A percentile compares a stretch with the other conserved stretches of the same genome.
phyloP scores from a whole-genome alignment of 1,140 invertebrate genomes.

The Phymorhynchus buccinoides region DNA sequence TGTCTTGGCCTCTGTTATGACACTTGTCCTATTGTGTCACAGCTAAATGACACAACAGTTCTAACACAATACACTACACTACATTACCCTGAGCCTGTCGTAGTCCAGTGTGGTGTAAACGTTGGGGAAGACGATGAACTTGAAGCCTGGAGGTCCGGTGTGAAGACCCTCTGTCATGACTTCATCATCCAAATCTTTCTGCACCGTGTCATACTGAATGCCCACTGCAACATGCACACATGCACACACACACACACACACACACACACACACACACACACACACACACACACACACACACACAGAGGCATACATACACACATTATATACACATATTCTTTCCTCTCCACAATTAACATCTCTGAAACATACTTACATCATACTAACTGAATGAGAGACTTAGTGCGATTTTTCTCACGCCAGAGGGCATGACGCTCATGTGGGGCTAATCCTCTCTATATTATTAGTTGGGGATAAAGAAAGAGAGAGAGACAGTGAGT shows the following conservation, averaged over 20 bases:
- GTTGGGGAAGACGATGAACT: constrained; percentile 69
- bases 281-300: too few species aligned
- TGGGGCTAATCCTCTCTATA: too few species aligned
- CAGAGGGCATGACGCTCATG: too few species aligned
- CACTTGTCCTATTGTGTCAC: too few species aligned
- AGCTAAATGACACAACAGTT: background rate
- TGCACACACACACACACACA: background rate
- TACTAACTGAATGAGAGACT: too few species aligned
- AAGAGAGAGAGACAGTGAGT: too few species aligned
- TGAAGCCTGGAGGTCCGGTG: constrained; percentile 66
- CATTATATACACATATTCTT: too few species aligned
- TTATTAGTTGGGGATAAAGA: too few species aligned
- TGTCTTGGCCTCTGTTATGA: too few species aligned
- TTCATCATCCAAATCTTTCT: constrained; percentile 54
- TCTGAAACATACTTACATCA: background rate
- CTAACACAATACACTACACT: background rate
- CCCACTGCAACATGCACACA: too few species aligned
- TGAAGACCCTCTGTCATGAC: constrained; percentile 64
- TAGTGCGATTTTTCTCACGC: too few species aligned
- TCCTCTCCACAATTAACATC: background rate
- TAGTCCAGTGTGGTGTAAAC: constrained; percentile 67
- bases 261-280: background rate
- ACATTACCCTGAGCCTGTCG: constrained; percentile 53
- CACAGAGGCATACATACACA: too few species aligned
- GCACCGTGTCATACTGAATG: constrained; percentile 66